A percentile compares a stretch with the other conserved stretches of the same genome.
These are phyloP conservation scores for Fissipunctia ypsillon DNA, from an alignment of 2,888 invertebrate species.

Conservation along the genomic window DNA sequence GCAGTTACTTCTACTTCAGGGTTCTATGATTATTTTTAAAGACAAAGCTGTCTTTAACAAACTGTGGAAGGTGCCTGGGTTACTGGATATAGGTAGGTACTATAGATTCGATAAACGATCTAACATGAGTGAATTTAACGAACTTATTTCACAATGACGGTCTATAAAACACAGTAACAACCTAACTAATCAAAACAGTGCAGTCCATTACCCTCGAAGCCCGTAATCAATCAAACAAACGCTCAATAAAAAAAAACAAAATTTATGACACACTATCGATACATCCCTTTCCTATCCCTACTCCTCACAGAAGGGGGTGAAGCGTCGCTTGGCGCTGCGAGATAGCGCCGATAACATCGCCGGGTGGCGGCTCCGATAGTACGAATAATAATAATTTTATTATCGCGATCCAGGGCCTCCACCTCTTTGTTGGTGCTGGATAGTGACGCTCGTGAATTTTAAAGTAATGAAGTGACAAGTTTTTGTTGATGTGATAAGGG, in stretches of 20 bases:
- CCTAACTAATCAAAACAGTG: not conserved
- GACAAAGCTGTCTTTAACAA: not conserved
- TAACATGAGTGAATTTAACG: too few relatives aligned
- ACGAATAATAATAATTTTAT: constrained; percentile 90
- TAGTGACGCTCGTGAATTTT: constrained; percentile 64
- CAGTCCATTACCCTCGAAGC: not conserved
- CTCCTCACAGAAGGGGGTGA: constrained; percentile 84
- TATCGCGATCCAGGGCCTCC: constrained; percentile 86
- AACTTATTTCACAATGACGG: not conserved
- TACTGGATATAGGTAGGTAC: not conserved
- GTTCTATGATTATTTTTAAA: not conserved
- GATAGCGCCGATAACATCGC: constrained; percentile 88
- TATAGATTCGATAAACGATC: too few relatives aligned
- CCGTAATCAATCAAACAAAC: constrained; percentile 20
- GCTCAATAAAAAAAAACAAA: constrained; percentile 41
- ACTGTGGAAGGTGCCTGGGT: not conserved
- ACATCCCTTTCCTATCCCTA: constrained; percentile 69
- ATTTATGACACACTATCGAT: constrained; percentile 66
- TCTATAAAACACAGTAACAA: not conserved
- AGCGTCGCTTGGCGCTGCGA: constrained; percentile 88
- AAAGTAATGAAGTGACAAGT: constrained; percentile 58
- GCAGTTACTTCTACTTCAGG: not conserved
- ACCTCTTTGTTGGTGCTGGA: constrained; percentile 68
- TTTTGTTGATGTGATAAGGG: constrained; percentile 32
- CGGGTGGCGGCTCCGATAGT: constrained; percentile 89